Evolutionary conservation across 2,888 invertebrate species (phyloP), one percentile per base, ranked within the genome.

Genomic region (Coenonympha glycerion): DNA sequence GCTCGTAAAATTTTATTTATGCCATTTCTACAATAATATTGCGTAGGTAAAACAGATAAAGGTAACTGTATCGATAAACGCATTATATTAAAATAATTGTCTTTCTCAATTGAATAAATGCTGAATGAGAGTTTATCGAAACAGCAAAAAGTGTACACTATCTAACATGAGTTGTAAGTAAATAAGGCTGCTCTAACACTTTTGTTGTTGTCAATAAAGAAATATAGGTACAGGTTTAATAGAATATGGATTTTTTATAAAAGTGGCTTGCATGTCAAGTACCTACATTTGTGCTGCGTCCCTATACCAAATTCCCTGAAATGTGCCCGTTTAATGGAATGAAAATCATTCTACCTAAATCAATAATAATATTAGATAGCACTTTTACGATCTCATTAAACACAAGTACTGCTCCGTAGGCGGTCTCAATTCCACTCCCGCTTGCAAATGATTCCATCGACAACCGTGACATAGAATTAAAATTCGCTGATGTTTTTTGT

Each of bases 361-460:
- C 53, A 65, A 66, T 69, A 69, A 30, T 4, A 28, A 0, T 18
- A 77, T 65, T 61, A 65, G 58, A 59, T 71, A 64, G 63, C 62
- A 70, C 3, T 67, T 74, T 70, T 70, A 73, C 76, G 73, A 77
- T 79, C 75, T 79, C 76, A 79, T 79, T 79, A 79, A 69, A 60
- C 56, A 65, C 60, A 65, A 68, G 69, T 68, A 68, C 61, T 66
- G 6, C 28, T 18, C 18, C 45, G 26, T 13, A 28, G n/a, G 65
- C 63, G 64, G 65, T 66, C 68, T 69, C 68, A 64, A 67, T 75
- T 70, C 64, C 65, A 63, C 67, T 67, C 67, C 65, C 66, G 64
- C 71, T 73, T 66, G 64, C 65, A 67, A 77, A 78, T 78, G 72
- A 73, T 73, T 73, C 74, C 71, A 73, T 73, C 63, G 58, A 59